These are phyloP conservation scores for Pyralis farinalis DNA, from an alignment of 2,888 invertebrate species.

Conservation along the genomic window DNA sequence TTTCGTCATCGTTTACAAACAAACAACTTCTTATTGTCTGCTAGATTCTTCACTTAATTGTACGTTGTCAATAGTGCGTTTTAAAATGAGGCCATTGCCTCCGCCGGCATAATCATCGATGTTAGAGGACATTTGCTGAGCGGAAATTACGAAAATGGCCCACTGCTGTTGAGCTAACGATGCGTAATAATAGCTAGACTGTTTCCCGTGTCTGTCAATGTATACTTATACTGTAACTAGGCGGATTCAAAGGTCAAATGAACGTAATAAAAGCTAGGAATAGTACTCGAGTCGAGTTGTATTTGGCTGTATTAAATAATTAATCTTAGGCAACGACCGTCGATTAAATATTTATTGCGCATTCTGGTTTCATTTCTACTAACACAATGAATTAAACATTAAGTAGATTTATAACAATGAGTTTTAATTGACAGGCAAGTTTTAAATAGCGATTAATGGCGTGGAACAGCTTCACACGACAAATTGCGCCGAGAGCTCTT, in stretches of 20 bases:
- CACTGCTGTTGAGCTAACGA: slow-evolving; percentile 25
- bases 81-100: slow-evolving; percentile 48
- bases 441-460: slow-evolving; percentile 27
- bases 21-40: slow-evolving; percentile 29
- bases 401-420: slow-evolving; percentile 20
- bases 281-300: slow-evolving; percentile 25
- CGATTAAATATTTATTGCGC: slow-evolving; percentile 15
- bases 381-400: slow-evolving; percentile 32
- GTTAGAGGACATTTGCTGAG: slow-evolving; percentile 33
- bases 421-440: slow-evolving; percentile 24
- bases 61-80: slow-evolving; percentile 45
- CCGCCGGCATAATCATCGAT: slow-evolving; percentile 29
- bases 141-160: slow-evolving; percentile 43
- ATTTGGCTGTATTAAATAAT: slow-evolving; percentile 25
- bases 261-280: slow-evolving; percentile 28
- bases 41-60: slow-evolving; percentile 41
- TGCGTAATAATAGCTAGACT: slow-evolving; percentile 16
- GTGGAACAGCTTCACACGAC: slow-evolving; percentile 21
- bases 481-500: slow-evolving; percentile 32
- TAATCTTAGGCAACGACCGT: slow-evolving; percentile 17
- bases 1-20: slow-evolving; percentile 30
- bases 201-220: slow-evolving; percentile 12
- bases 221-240: slow-evolving; percentile 12
- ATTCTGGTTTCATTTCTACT: slow-evolving; percentile 29
- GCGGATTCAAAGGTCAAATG: slow-evolving; percentile 25